Base-by-base conservation (phyloP, 2,113 vertebrate species). In the Gallinago jamesoni region DNA sequence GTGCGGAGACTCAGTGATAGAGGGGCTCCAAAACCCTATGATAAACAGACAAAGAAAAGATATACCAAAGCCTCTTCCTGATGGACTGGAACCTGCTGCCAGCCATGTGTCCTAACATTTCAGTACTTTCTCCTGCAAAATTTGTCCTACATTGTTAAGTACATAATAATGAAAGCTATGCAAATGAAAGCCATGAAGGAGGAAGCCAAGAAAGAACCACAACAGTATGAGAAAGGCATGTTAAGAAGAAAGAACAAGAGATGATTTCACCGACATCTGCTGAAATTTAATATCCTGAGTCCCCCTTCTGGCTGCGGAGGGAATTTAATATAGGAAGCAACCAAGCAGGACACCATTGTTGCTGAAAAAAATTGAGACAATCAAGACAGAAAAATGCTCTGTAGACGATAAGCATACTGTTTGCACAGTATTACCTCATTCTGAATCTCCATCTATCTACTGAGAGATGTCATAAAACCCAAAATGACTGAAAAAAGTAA, bases 291-390 rank as follows among this genome's bases (percentile, higher is more conserved):
- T 94, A 96, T 96, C 87, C 79, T 91, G 86, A 96, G 95, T 96
- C 96, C 96, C 93, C 92, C 96, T 97, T 91, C 96, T 97, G 97
- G 97, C 48, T 87, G 66, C 35, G 87, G 92, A 91, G 56, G n/a
- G 91, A 89, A 96, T 89, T 95, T 73, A 70, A 1, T 2, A n/a
- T 33, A 70, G 70, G 64, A 90, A 94, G 68, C 23, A 75, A 82
- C 33, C 68, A 80, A 57, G 15, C 28, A 11, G 6, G 79, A 84
- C 89, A 96, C 75, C 85, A 93, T 95, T 45, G 82, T 14, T 59
- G 23, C 52, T 84, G 37, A 59, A 50, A 56, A 31, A 96, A 94
- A 81, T 82, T 8, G 56, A 81, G 76, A 68, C 5, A 74, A 76
- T 39, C n/a, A 72, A 83, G n/a, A 31, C 12, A 35, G 48, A 27